These are phyloP conservation scores for Peribatodes rhomboidaria DNA, from an alignment of 2,888 invertebrate genomes.

Conservation along the genomic window DNA sequence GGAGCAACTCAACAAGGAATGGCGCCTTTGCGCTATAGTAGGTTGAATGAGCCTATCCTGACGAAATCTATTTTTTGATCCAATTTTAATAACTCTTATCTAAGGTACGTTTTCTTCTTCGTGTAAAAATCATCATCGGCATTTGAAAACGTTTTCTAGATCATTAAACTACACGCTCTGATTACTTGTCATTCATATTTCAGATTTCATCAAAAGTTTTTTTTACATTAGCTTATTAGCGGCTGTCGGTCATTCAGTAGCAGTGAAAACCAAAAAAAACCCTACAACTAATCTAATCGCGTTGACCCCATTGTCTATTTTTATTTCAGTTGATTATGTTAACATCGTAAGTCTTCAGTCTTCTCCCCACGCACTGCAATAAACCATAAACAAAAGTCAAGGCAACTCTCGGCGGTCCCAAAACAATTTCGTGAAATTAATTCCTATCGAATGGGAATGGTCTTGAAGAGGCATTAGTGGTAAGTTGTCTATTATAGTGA, in stretches of 20 bases:
- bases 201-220: too few relatives aligned
- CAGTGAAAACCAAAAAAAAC: constrained; percentile 6
- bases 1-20: too few relatives aligned
- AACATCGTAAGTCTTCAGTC: constrained; percentile 48
- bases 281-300: constrained; percentile 43
- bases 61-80: too few relatives aligned
- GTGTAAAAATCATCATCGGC: too few relatives aligned
- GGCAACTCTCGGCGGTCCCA: constrained; percentile 54
- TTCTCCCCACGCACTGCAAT: constrained; percentile 61
- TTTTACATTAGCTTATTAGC: too few relatives aligned
- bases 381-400: constrained; percentile 67
- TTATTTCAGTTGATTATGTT: constrained; percentile 47
- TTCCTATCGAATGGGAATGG: constrained; percentile 30
- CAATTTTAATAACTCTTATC: too few relatives aligned
- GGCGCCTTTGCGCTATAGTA: too few relatives aligned
- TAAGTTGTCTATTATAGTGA: constrained; percentile 13
- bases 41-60: too few relatives aligned
- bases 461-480: constrained; percentile 27
- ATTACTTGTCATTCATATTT: too few relatives aligned
- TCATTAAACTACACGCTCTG: too few relatives aligned
- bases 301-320: constrained; percentile 63
- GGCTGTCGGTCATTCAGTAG: not conserved
- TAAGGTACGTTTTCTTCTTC: too few relatives aligned
- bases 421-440: constrained; percentile 54
- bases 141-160: too few relatives aligned